Percentiles rank a stretch among this genome's conserved stretches.
These are phyloP conservation scores for Sebastes steindachneri DNA, from an alignment of 2,797 vertebrate genomes.

Conservation along the genomic window DNA sequence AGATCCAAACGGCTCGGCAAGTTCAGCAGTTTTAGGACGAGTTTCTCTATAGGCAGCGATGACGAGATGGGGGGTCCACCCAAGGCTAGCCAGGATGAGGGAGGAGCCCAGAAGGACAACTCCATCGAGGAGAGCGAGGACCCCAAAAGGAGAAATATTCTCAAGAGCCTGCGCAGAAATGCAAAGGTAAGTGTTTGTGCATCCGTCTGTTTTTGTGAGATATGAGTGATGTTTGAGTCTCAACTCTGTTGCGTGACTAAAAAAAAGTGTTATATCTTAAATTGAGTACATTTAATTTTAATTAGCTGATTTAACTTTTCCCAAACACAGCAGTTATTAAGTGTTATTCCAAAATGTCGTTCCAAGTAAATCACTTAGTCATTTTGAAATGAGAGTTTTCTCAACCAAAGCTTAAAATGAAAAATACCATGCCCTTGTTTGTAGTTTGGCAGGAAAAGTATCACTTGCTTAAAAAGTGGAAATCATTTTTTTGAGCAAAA, in stretches of 20 bases:
- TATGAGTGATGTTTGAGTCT: background rate
- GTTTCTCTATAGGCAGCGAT: conserved; percentile 93
- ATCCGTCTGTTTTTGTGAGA: background rate
- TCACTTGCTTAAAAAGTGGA: background rate
- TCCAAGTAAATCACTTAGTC: background rate
- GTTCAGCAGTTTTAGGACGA: conserved; percentile 92
- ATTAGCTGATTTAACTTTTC: background rate
- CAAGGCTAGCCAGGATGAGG: conserved; percentile 88
- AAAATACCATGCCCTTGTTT: background rate
- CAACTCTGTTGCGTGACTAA: background rate
- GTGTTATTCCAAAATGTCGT: background rate
- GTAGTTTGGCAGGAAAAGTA: background rate
- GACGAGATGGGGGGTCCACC: conserved; percentile 92
- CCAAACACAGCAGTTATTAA: background rate
- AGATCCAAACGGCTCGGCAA: conserved; percentile 90
- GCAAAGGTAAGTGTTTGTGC: conserved; percentile 85
- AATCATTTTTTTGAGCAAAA: background rate
- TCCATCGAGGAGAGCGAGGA: conserved; percentile 90
- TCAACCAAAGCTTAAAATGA: background rate
- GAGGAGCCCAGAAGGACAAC: conserved; percentile 88
- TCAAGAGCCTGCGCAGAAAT: conserved; percentile 91
- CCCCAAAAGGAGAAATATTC: conserved; percentile 91
- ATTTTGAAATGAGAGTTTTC: background rate
- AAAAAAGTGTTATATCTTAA: background rate
- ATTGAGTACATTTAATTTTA: background rate